Percentiles rank a stretch among this genome's conserved stretches.
Conservation (phyloP, 2,888 invertebrate genomes). For the Drosophila nigricruria region DNA sequence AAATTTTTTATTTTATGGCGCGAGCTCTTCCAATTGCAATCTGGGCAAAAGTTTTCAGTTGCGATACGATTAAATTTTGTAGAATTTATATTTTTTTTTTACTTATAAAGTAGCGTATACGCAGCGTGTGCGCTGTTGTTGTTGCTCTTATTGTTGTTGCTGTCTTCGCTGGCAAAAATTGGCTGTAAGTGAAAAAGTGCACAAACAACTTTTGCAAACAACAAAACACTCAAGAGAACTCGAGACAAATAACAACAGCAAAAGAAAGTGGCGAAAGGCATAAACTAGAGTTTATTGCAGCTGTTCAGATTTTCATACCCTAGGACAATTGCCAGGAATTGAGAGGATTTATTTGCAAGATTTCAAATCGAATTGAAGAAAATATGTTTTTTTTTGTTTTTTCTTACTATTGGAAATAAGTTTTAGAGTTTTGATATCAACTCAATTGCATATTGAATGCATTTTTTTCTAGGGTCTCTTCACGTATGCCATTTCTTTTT, state of each 20-base stretch:
- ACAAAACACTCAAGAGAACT: slow-evolving; percentile 53
- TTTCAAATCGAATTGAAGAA: not conserved
- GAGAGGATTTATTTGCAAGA: not conserved
- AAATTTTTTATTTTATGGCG: slow-evolving; percentile 36
- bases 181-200: slow-evolving; percentile 62
- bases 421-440: not conserved
- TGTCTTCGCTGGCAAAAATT: slow-evolving; percentile 42
- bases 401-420: not conserved
- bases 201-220: slow-evolving; percentile 54
- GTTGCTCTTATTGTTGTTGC: slow-evolving; percentile 2
- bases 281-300: slow-evolving; percentile 42
- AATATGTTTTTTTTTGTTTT: not conserved
- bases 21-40: slow-evolving; percentile 16
- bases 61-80: slow-evolving; percentile 3
- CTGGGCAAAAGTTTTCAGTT: slow-evolving; percentile 16
- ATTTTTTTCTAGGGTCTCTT: slow-evolving; percentile 11
- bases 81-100: slow-evolving; percentile 22
- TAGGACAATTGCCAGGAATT: not conserved
- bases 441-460: not conserved
- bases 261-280: slow-evolving; percentile 29
- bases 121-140: slow-evolving; percentile 28
- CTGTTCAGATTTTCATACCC: slow-evolving; percentile 32
- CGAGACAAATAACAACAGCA: slow-evolving; percentile 20
- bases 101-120: slow-evolving; percentile 55
- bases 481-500: slow-evolving; percentile 11